These are phyloP conservation scores for Bombus impatiens DNA, from an alignment of 1,140 invertebrate species.

Conservation along the genomic window DNA sequence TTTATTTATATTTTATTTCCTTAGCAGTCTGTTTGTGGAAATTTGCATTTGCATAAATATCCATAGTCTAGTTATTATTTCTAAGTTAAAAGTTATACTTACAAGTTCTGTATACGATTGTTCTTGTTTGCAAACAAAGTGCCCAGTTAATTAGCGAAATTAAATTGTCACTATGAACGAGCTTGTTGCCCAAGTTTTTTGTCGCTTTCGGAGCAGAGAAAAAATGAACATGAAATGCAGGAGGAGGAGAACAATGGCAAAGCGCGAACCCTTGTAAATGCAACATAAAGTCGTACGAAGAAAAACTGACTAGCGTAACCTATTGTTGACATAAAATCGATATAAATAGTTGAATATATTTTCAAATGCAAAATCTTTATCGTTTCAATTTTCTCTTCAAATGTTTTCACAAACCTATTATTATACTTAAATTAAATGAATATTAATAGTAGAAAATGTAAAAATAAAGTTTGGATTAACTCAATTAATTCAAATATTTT, in stretches of 20 bases:
- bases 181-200: conserved; percentile 9
- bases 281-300: neutral
- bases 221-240: neutral
- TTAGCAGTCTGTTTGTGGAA: too few species aligned
- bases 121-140: neutral
- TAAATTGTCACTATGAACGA: conserved; percentile 10
- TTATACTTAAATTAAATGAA: neutral
- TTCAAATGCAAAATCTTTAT: neutral
- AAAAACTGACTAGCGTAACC: neutral
- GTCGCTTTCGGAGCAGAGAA: neutral
- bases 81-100: neutral
- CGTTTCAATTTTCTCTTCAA: neutral
- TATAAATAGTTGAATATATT: neutral
- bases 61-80: neutral
- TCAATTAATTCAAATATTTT: too few species aligned
- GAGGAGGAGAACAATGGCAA: neutral
- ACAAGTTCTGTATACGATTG: neutral
- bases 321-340: neutral
- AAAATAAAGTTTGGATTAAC: neutral
- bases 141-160: conserved; percentile 46
- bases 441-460: neutral
- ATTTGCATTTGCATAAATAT: too few species aligned
- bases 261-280: neutral
- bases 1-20: too few species aligned
- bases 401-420: neutral